Evolutionary conservation across 2,797 vertebrate species (phyloP).

Genomic region (Eulemur albifrons): DNA sequence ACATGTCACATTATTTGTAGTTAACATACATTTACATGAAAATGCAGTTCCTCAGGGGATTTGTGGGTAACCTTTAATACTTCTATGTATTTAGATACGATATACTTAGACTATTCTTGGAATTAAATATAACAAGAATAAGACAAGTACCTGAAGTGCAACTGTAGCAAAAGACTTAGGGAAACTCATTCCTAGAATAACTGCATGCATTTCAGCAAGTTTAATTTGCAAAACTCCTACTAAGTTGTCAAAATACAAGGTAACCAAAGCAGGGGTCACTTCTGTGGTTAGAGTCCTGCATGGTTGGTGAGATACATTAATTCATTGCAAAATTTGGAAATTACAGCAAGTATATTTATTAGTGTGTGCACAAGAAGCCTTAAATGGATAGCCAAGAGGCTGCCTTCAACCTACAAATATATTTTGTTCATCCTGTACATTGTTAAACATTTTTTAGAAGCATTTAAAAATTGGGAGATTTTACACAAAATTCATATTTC

Average conservation of each 20-base stretch:
- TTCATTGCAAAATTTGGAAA: neutral
- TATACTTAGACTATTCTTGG: neutral
- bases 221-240: neutral
- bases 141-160: neutral
- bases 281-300: neutral
- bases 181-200: neutral
- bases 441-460: neutral
- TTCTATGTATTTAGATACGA: neutral
- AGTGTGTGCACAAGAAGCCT: neutral
- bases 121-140: neutral
- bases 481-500: neutral
- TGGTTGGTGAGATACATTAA: neutral
- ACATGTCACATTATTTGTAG: neutral
- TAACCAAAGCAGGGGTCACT: neutral
- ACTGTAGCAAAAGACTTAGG: neutral
- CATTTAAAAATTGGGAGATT: neutral
- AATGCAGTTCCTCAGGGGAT: neutral
- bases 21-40: neutral
- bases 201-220: neutral
- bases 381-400: neutral
- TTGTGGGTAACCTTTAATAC: neutral
- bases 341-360: neutral
- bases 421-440: neutral
- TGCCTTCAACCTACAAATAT: neutral
- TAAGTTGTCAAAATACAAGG: neutral